These are phyloP conservation scores for Paralvinella palmiformis DNA, from an alignment of 1,140 invertebrate species.

Conservation along the genomic window DNA sequence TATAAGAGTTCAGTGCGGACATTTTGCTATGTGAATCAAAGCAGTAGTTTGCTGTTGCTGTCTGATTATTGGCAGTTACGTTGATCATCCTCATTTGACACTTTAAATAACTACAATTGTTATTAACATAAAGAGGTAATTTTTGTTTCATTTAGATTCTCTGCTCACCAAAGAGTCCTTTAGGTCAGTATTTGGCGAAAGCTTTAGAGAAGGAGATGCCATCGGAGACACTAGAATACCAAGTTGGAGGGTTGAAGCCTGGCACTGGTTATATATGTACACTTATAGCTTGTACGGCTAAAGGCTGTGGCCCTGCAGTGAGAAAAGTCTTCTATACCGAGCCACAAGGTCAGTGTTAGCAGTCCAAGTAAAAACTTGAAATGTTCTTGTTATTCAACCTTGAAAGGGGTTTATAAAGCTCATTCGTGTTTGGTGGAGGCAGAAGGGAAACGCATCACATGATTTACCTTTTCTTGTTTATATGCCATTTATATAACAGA, in stretches of 20 bases:
- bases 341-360: slow-evolving; percentile 30
- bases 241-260: slow-evolving; percentile 57
- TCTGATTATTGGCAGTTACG: neutral
- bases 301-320: slow-evolving; percentile 57
- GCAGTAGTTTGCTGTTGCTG: neutral
- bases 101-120: neutral
- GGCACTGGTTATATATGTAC: slow-evolving; percentile 67
- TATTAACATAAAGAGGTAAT: neutral
- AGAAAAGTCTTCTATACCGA: slow-evolving; percentile 59
- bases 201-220: neutral
- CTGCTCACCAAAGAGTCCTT: slow-evolving; percentile 1
- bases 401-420: neutral
- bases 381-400: too few species aligned
- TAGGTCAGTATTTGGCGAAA: neutral
- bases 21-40: too few species aligned
- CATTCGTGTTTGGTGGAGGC: neutral
- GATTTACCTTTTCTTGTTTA: too few species aligned
- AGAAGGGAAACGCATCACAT: neutral
- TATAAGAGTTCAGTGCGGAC: neutral
- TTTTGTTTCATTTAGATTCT: slow-evolving; percentile 4
- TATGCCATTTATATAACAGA: too few species aligned
- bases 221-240: neutral
- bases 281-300: slow-evolving; percentile 59
- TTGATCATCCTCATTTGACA: neutral
- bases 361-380: too few species aligned